phyloP scores from a whole-genome alignment of 2,113 vertebrate species.

The Chascanopsetta lugubris region DNA sequence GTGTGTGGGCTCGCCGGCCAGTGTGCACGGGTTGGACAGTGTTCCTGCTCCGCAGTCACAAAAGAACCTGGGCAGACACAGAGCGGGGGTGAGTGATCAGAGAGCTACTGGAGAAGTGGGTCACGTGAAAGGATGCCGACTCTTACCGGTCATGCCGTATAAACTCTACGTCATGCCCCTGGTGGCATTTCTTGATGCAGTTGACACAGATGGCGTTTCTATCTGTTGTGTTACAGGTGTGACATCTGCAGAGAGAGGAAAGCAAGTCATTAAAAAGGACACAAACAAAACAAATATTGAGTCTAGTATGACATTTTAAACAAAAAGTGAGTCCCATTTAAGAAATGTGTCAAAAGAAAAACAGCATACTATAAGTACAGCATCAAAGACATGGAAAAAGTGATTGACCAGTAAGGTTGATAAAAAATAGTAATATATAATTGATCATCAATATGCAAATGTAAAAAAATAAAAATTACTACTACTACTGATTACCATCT shows the following conservation, averaged over 20 bases:
- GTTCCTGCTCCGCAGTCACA: slow-evolving; percentile 99
- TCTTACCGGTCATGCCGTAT: slow-evolving; percentile 98
- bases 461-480: no score
- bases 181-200: slow-evolving; percentile 99
- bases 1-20: slow-evolving; percentile 98
- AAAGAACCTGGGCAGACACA: slow-evolving; percentile 88
- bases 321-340: no score
- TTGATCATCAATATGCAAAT: no score
- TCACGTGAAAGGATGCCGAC: background rate
- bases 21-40: slow-evolving; percentile 97
- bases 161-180: slow-evolving; percentile 99
- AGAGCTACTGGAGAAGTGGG: background rate
- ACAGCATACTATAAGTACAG: no score
- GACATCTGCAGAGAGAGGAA: slow-evolving; percentile 84
- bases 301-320: no score
- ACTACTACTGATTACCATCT: no score
- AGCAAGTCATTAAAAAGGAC: background rate
- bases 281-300: background rate
- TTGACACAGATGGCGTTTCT: slow-evolving; percentile 99
- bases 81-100: background rate
- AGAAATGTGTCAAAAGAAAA: no score
- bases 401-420: no score
- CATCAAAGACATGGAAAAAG: no score
- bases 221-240: slow-evolving; percentile 99
- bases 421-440: no score